Evolutionary conservation across 2,113 vertebrate species (phyloP).

Genomic region (Semnornis frantzii): DNA sequence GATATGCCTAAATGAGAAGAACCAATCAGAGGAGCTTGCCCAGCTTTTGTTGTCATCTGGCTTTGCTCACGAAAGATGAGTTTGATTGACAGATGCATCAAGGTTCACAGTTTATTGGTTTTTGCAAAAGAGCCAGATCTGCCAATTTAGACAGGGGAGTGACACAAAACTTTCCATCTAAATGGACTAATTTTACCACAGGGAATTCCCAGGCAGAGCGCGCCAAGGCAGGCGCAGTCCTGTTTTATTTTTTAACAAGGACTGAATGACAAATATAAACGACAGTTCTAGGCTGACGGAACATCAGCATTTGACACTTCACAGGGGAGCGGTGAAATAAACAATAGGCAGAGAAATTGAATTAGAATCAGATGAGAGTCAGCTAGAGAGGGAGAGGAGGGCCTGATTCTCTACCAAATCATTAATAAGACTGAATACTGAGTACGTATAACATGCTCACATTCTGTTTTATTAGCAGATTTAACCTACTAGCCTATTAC

Average conservation of each 20-base stretch:
- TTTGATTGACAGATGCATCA: slow-evolving; percentile 92
- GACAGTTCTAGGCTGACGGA: slow-evolving; percentile 87
- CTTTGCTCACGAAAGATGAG: slow-evolving; percentile 83
- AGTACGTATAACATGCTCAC: slow-evolving; percentile 19
- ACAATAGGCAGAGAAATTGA: slow-evolving; percentile 88
- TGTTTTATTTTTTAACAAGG: slow-evolving; percentile 88
- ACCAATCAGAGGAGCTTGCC: slow-evolving; percentile 80
- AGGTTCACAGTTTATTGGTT: slow-evolving; percentile 95
- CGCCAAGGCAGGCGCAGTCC: slow-evolving; percentile 80
- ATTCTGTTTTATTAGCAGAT: slow-evolving; percentile 15
- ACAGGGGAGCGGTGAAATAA: slow-evolving; percentile 88
- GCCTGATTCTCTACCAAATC: slow-evolving; percentile 45
- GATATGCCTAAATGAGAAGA: slow-evolving; percentile 90
- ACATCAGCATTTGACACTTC: slow-evolving; percentile 89
- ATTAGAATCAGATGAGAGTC: slow-evolving; percentile 83
- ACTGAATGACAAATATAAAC: slow-evolving; percentile 92
- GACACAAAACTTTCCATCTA: slow-evolving; percentile 96
- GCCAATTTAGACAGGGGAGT: slow-evolving; percentile 93
- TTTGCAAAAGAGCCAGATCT: slow-evolving; percentile 90
- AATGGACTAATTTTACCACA: slow-evolving; percentile 92
- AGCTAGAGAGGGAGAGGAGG: slow-evolving; percentile 54
- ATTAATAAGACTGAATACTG: slow-evolving; percentile 57
- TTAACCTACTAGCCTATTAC: background rate
- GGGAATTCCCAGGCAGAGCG: slow-evolving; percentile 88
- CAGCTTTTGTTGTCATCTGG: slow-evolving; percentile 88